Evolutionary conservation across 2,113 vertebrate species (phyloP), one percentile per base, ranked within the genome.

Genomic region (Podiceps cristatus): DNA sequence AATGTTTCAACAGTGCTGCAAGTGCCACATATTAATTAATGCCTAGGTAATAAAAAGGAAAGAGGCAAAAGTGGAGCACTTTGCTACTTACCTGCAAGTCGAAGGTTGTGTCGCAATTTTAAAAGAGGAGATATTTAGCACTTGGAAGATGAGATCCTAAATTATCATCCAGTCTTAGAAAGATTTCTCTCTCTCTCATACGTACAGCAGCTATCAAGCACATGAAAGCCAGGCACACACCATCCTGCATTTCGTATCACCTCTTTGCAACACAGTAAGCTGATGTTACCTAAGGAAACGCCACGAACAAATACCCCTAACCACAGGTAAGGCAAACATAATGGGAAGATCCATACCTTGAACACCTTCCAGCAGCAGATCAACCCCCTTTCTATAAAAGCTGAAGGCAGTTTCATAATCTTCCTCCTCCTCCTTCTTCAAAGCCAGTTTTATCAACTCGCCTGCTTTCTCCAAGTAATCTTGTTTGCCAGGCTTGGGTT

Each of bases 281-380:
- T 42, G 71, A 42, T 72, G 16, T 53, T 74, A 76, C 60, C 77
- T 53, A 76, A 23, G 49, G 29, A 79, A 93, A 93, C 2, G 1
- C 13, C 73, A 78, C 12, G 56, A 90, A 56, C 49, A 88, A 86
- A 75, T 47, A 45, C 60, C 55, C 11, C 37, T 18, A 91, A 64
- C 13, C n/a, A 83, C 87, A 40, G 53, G 60, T 9, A 75, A 72
- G 17, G 74, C 44, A 79, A 90, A 94, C 42, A 13, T 23, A 71
- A 50, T 4, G 8, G 58, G 37, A 69, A 86, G 75, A 93, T 80
- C 3, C 80, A 59, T 98, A 99, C 99, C 99, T 99, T 99, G 99
- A 86, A 99, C 99, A 88, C 99, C 99, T 98, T 99, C 99, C 66
- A 99, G 98, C 45, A 99, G 99, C 78, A 99, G 98, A 97, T 99